phyloP scores from a whole-genome alignment of 2,888 invertebrate species.

The Tetanocera ferruginea region DNA sequence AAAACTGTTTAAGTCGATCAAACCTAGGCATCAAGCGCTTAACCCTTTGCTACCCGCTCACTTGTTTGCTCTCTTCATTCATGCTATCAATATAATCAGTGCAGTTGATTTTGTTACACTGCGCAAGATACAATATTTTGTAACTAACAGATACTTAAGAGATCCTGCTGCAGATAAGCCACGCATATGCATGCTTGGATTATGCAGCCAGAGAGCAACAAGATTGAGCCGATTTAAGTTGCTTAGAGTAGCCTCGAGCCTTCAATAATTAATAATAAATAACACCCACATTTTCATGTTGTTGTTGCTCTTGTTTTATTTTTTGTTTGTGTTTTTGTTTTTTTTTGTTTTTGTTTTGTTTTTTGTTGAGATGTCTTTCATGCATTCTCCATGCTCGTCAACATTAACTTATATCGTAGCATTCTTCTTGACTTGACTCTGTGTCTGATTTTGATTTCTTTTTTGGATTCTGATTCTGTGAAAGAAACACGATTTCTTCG shows the following conservation, averaged over 20 bases:
- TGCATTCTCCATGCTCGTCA: not conserved
- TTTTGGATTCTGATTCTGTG: constrained; percentile 37
- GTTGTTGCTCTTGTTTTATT: constrained; percentile 8
- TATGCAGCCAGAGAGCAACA: not conserved
- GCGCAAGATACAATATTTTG: constrained; percentile 9
- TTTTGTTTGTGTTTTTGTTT: constrained; percentile 23
- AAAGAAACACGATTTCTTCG: constrained; percentile 38
- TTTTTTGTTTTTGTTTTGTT: not conserved
- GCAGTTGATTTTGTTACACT: constrained; percentile 20
- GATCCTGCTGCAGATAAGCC: constrained; percentile 20
- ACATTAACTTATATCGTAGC: constrained; percentile 5
- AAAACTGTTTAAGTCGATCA: not conserved
- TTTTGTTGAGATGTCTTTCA: not conserved
- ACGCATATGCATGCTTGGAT: not conserved
- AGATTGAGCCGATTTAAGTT: not conserved
- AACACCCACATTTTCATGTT: constrained; percentile 46
- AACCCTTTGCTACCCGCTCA: not conserved
- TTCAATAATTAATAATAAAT: constrained; percentile 54
- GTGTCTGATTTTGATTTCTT: not conserved
- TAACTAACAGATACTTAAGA: constrained; percentile 10
- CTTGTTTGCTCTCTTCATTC: not conserved
- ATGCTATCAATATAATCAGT: not conserved
- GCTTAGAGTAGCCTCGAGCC: constrained; percentile 4
- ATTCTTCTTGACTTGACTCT: not conserved
- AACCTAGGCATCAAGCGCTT: not conserved